A percentile compares a stretch with the other conserved stretches of the same genome.
These are phyloP conservation scores for Paraplagusia blochii DNA, from an alignment of 2,113 vertebrate genomes.

Conservation along the genomic window DNA sequence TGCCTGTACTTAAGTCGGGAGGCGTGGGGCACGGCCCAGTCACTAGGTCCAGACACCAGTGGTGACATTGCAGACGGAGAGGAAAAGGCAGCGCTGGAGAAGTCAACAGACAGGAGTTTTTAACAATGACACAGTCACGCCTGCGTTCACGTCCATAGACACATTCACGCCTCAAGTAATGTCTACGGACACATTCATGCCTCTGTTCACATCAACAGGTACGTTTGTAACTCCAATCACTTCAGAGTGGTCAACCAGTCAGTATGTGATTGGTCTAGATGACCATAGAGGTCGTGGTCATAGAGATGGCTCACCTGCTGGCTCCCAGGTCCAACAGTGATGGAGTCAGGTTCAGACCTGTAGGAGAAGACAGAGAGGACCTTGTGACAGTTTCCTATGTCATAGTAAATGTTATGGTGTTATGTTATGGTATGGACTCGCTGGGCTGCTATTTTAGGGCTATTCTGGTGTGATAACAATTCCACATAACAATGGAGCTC, in stretches of 20 bases:
- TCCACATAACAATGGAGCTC: too few relatives aligned
- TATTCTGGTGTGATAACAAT: too few relatives aligned
- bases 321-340: slow-evolving; percentile 88
- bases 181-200: background rate
- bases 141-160: slow-evolving; percentile 13
- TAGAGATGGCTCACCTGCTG: slow-evolving; percentile 81
- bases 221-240: too few relatives aligned
- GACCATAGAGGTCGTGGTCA: too few relatives aligned
- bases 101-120: background rate
- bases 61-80: slow-evolving; percentile 85
- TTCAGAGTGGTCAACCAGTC: too few relatives aligned
- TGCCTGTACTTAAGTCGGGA: slow-evolving; percentile 95
- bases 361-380: slow-evolving; percentile 53
- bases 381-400: too few relatives aligned
- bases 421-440: too few relatives aligned
- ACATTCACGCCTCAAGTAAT: slow-evolving; percentile 8
- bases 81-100: slow-evolving; percentile 83
- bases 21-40: slow-evolving; percentile 94
- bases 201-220: background rate
- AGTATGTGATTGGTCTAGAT: too few relatives aligned
- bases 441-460: too few relatives aligned
- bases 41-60: slow-evolving; percentile 74
- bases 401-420: too few relatives aligned
- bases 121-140: background rate
- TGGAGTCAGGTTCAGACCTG: slow-evolving; percentile 69